These are phyloP conservation scores for Uromys caudimaculatus DNA, from an alignment of 2,797 vertebrate species.

Conservation along the genomic window DNA sequence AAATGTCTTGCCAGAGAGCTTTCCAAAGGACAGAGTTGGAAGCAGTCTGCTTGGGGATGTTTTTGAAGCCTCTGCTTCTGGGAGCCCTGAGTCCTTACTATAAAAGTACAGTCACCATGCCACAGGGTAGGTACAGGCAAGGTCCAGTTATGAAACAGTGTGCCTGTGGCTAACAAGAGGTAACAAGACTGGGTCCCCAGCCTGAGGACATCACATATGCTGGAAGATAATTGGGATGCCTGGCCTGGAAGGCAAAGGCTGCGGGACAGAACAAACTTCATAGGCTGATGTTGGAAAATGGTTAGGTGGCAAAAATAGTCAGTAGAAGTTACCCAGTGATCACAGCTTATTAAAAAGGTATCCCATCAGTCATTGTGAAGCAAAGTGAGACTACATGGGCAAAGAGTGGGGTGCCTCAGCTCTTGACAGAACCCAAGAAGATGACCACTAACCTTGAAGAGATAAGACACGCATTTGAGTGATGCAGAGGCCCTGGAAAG, in stretches of 20 bases:
- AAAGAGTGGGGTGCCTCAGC: neutral
- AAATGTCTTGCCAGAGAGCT: slow-evolving; percentile 23
- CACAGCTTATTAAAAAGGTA: neutral
- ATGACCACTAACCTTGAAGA: neutral
- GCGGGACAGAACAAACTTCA: slow-evolving; percentile 17
- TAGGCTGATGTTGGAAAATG: slow-evolving; percentile 12
- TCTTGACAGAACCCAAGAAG: slow-evolving; percentile 1
- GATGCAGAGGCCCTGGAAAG: neutral
- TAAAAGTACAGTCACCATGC: neutral
- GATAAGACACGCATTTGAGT: neutral
- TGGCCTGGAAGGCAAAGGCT: slow-evolving; percentile 2
- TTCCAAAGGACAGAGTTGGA: slow-evolving; percentile 61
- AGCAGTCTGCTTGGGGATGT: neutral
- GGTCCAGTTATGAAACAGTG: slow-evolving; percentile 15
- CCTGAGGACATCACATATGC: neutral
- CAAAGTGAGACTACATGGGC: slow-evolving; percentile 23
- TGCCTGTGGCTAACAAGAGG: neutral
- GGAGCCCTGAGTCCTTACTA: slow-evolving; percentile 9
- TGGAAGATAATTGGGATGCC: neutral
- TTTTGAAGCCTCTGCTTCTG: slow-evolving; percentile 53
- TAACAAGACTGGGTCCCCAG: neutral
- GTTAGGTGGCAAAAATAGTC: neutral
- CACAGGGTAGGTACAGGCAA: neutral
- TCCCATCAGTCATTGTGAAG: slow-evolving; percentile 39
- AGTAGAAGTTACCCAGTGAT: slow-evolving; percentile 31